Percentiles rank a stretch among this genome's conserved stretches.
These are phyloP conservation scores for Cyrtonyx montezumae DNA, from an alignment of 2,113 vertebrate genomes.

Conservation along the genomic window DNA sequence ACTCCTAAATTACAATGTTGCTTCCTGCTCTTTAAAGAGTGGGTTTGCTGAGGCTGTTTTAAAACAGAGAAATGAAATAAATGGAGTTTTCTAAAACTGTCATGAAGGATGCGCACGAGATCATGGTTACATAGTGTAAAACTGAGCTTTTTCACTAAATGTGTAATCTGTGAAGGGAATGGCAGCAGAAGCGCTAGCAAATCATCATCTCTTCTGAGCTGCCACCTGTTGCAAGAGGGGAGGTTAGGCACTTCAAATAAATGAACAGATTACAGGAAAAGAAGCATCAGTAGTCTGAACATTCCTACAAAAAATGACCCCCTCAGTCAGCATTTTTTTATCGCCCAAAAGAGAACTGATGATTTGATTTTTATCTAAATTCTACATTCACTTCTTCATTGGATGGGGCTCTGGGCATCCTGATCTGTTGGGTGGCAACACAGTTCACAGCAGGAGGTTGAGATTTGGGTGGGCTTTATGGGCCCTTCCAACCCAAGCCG, in stretches of 20 bases:
- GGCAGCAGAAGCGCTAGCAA: background rate
- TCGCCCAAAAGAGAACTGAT: background rate
- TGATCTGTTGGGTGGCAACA: too few species aligned
- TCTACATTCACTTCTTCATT: background rate
- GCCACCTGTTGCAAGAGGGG: background rate
- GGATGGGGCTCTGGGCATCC: too few species aligned
- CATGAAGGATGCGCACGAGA: background rate
- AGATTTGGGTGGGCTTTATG: too few species aligned
- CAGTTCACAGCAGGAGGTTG: too few species aligned
- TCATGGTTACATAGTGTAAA: background rate
- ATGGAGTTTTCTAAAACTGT: background rate
- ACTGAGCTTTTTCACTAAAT: background rate
- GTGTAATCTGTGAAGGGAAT: background rate
- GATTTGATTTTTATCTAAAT: constrained; percentile 17
- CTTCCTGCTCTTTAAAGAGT: constrained; percentile 6
- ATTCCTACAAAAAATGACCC: background rate
- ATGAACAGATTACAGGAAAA: background rate
- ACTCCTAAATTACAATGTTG: background rate
- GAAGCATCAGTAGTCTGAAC: background rate
- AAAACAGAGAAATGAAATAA: background rate
- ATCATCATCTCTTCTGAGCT: background rate
- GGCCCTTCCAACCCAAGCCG: too few species aligned
- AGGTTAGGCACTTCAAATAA: background rate
- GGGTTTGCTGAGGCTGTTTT: constrained; percentile 6
- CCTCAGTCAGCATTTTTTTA: constrained; percentile 1